Evolutionary conservation across 1,140 invertebrate genomes (phyloP).

Genomic region (Pseudachorutes palmiensis): DNA sequence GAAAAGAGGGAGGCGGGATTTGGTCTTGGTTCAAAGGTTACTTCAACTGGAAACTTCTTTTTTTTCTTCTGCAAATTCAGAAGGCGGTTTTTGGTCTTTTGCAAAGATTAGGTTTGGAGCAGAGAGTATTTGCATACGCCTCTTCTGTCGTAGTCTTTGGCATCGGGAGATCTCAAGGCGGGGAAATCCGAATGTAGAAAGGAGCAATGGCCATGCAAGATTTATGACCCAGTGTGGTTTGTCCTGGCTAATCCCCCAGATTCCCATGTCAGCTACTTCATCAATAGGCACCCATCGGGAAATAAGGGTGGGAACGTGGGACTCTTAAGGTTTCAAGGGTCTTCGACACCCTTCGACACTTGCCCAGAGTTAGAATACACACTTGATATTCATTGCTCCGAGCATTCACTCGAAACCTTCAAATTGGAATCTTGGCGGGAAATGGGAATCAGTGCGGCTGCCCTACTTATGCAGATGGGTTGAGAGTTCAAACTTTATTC

Average conservation of each 20-base stretch:
- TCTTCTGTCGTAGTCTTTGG: neutral
- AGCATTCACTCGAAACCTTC: neutral
- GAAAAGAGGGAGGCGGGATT: too few relatives aligned
- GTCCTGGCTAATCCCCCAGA: neutral
- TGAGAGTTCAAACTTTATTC: too few relatives aligned
- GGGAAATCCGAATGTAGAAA: neutral
- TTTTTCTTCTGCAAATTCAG: too few relatives aligned
- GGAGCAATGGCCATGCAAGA: neutral
- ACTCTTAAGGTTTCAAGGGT: too few relatives aligned
- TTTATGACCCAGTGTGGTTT: neutral
- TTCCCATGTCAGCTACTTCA: too few relatives aligned
- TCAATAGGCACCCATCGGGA: too few relatives aligned
- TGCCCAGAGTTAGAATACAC: neutral
- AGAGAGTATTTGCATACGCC: neutral
- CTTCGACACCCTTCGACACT: too few relatives aligned
- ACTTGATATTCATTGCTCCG: slow-evolving; percentile 10
- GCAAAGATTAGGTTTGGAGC: too few relatives aligned
- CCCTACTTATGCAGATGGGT: too few relatives aligned
- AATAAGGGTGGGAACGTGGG: too few relatives aligned
- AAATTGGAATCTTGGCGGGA: neutral
- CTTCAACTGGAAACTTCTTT: neutral
- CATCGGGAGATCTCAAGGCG: neutral
- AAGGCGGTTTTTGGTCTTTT: too few relatives aligned
- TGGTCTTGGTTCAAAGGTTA: too few relatives aligned
- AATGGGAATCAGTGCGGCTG: neutral